phyloP scores from a whole-genome alignment of 2,113 vertebrate genomes.

The Illadopsis cleaveri region DNA sequence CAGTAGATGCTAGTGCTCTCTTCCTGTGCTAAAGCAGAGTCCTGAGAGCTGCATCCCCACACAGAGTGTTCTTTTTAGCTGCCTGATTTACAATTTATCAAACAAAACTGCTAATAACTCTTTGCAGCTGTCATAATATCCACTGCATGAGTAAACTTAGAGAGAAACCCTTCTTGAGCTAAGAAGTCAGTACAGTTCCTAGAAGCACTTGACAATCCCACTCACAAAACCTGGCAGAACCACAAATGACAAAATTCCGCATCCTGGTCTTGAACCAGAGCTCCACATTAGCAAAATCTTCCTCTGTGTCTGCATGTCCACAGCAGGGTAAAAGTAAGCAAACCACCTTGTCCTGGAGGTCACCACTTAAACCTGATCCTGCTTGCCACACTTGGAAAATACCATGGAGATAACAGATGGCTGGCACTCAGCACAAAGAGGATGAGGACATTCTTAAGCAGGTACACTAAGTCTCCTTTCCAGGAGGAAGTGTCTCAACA shows the following conservation, averaged over 20 bases:
- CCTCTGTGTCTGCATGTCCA: rapidly evolving
- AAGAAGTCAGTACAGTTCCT: neutral
- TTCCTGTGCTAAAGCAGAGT: neutral
- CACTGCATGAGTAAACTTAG: neutral
- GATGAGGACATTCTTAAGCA: neutral
- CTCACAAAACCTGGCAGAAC: neutral
- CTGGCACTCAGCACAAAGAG: neutral
- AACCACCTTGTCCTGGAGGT: neutral
- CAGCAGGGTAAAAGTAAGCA: neutral
- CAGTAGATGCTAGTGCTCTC: neutral
- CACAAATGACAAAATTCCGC: neutral
- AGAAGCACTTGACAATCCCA: neutral
- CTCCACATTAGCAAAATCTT: neutral
- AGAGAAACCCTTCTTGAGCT: neutral
- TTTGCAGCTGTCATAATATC: neutral
- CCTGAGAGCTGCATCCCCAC: neutral
- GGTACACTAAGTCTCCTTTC: neutral
- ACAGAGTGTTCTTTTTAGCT: neutral
- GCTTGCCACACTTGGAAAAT: neutral
- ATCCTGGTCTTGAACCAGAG: neutral
- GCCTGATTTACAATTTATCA: neutral
- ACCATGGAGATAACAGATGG: neutral
- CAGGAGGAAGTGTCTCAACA: neutral
- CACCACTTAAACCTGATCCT: neutral
- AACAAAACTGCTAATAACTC: neutral